A percentile compares a stretch with the other conserved stretches of the same genome.
Conservation (phyloP, 2,113 vertebrate species). For the Accipiter virgatus region DNA sequence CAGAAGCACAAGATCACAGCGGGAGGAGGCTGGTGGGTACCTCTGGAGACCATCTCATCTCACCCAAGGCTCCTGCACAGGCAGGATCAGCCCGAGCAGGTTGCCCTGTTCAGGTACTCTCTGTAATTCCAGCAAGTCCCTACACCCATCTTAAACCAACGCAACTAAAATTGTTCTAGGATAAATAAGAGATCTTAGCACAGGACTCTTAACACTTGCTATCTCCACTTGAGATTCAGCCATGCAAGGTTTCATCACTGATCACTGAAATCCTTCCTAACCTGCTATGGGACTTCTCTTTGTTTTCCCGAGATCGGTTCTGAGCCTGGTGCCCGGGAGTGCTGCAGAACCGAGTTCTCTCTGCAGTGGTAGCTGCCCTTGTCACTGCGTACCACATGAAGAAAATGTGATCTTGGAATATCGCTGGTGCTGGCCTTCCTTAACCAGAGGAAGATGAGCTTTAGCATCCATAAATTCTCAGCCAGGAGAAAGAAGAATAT, state of each 20-base stretch:
- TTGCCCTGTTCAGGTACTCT: not conserved
- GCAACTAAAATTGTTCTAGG: not conserved
- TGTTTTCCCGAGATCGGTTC: not conserved
- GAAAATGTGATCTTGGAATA: not conserved
- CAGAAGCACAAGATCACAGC: not conserved
- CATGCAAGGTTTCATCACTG: not conserved
- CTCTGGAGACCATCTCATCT: not conserved
- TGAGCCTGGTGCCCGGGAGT: not conserved
- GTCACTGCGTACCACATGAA: not conserved
- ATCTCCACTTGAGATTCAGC: not conserved
- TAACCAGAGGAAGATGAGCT: not conserved
- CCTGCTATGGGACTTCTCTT: not conserved
- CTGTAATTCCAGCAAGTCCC: not conserved
- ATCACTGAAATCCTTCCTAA: not conserved
- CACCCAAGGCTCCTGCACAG: not conserved
- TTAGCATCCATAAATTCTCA: not conserved
- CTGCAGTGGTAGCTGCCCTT: not conserved
- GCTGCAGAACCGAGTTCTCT: not conserved
- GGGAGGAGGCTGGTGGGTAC: not conserved
- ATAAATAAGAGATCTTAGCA: not conserved
- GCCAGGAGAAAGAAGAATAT: not conserved
- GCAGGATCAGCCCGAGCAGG: not conserved
- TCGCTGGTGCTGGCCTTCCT: not conserved
- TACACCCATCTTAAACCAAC: not conserved
- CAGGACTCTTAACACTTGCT: not conserved